phyloP scores from a whole-genome alignment of 2,113 vertebrate genomes.

The Ctenodactylus gundi region DNA sequence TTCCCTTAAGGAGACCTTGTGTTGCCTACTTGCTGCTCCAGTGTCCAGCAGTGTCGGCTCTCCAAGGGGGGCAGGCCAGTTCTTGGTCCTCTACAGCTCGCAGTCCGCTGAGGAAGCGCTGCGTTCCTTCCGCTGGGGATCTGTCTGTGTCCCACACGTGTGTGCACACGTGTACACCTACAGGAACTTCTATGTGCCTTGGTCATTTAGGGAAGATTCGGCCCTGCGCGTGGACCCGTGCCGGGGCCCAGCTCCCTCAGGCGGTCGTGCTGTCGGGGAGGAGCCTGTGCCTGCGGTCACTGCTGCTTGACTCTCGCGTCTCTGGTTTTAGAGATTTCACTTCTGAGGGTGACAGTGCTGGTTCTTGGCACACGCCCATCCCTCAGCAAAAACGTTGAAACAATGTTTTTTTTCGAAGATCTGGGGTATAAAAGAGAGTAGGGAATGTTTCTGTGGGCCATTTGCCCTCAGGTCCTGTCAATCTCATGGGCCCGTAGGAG shows the following conservation, averaged over 20 bases:
- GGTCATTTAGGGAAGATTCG: neutral
- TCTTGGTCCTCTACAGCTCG: neutral
- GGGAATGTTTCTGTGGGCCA: neutral
- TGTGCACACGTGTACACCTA: no score
- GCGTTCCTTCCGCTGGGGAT: no score
- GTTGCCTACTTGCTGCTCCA: neutral
- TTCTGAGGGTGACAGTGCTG: neutral
- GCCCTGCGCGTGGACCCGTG: no score
- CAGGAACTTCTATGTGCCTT: neutral
- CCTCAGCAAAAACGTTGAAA: neutral
- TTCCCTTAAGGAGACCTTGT: neutral
- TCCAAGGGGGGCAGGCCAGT: neutral
- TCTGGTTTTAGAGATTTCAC: neutral
- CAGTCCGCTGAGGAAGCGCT: neutral
- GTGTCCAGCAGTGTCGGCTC: neutral
- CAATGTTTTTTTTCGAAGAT: neutral
- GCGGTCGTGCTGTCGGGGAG: neutral
- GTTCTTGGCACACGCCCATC: neutral
- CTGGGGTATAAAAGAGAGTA: constrained; percentile 8
- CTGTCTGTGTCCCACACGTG: no score
- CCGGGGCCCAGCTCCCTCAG: no score
- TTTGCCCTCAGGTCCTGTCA: neutral
- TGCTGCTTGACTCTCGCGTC: neutral
- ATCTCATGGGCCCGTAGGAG: neutral
- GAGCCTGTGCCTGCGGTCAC: neutral